Base-by-base conservation (phyloP, 1,140 invertebrate species). In the Trissolcus basalis region DNA sequence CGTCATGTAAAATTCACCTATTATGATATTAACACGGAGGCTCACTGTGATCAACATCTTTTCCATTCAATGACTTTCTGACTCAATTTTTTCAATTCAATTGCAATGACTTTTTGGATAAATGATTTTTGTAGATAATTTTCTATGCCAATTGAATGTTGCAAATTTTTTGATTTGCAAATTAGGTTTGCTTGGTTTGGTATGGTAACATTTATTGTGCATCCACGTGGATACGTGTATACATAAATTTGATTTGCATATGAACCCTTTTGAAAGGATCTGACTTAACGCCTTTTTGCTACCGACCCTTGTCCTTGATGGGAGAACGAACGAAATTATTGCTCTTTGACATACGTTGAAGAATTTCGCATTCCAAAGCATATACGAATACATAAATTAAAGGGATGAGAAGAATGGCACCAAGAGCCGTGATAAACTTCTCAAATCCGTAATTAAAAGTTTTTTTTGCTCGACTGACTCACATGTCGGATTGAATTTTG, bases 241-340 rank as follows among this genome's bases (percentile, higher is more conserved):
- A 51, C 58, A 60, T 54, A 73, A 48, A 58, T 45, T 32, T 10
- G 35, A 86, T 87, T 87, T 85, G 78, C 85, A 87, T 87, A 82
- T 81, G 76, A 83, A 84, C 81, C 85, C 82, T 80, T 81, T 54
- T 47, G 70, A 78, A 76, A 65, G 81, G 81, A 79, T 84, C 80
- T 82, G 83, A 86, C 85, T 86, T 86, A 85, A 86, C 84, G 84
- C 83, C 84, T 86, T 87, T 87, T 84, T 81, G 83, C 78, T 71
- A 70, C 72, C 78, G 61, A 64, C 65, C 79, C 74, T 81, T 76
- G 63, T 67, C 59, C 43, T 48, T 65, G 59, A 74, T 70, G 61
- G 55, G 44, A 64, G 45, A 53, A 65, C 47, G 55, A 79, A 53
- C 59, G 55, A 55, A 64, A 69, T 70, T 72, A 75, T 75, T 72